phyloP scores from a whole-genome alignment of 2,113 vertebrate genomes.

The Pomatostomus ruficeps region DNA sequence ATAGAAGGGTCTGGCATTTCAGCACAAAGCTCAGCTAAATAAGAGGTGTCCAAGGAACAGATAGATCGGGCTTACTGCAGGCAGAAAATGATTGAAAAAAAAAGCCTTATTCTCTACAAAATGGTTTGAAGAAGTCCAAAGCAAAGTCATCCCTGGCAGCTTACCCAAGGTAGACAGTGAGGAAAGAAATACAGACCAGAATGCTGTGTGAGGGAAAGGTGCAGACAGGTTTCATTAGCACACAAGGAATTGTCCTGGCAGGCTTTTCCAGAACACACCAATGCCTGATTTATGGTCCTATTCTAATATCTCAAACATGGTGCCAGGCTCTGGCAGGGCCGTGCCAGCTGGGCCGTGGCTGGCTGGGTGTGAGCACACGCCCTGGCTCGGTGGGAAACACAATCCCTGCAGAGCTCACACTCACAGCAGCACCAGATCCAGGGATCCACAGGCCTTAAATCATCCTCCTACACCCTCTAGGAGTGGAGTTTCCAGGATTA shows the following conservation, averaged over 20 bases:
- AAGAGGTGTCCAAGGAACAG: background rate
- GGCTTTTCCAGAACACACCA: background rate
- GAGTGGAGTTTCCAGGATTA: background rate
- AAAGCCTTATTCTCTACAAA: background rate
- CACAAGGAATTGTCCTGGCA: background rate
- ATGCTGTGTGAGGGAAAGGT: background rate
- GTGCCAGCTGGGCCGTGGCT: background rate
- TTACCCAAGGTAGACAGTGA: background rate
- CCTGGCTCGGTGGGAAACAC: background rate
- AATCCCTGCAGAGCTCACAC: background rate
- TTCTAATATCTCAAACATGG: background rate
- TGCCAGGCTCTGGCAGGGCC: background rate
- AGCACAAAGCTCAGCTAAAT: background rate
- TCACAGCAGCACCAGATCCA: background rate
- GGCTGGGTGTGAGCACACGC: background rate
- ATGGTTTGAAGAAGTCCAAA: background rate
- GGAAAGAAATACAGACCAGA: background rate
- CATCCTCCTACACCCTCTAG: background rate
- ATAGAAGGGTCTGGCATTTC: background rate
- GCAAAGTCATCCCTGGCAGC: background rate
- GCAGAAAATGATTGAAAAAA: accelerated
- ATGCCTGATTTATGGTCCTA: background rate
- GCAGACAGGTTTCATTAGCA: background rate
- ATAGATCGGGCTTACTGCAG: background rate
- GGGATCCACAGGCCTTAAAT: background rate